Evolutionary conservation across 2,113 vertebrate species (phyloP).

Genomic region (Suncus etruscus): DNA sequence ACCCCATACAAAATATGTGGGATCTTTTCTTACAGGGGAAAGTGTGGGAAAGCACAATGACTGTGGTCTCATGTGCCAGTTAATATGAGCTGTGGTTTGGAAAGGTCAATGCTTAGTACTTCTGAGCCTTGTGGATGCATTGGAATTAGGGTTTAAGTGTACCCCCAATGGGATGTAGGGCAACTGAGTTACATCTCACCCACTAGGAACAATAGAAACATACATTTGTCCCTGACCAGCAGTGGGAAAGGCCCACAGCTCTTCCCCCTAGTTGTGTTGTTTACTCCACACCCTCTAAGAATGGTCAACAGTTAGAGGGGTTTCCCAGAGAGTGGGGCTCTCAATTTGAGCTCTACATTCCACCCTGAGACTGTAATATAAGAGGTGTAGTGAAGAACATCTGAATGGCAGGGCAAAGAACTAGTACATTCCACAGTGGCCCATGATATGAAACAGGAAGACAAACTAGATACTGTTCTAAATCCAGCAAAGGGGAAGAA

Average conservation of each 20-base stretch:
- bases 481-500: accelerated
- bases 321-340: background rate
- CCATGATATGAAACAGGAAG: background rate
- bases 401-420: background rate
- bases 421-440: accelerated
- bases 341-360: background rate
- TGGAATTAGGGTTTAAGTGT: slow-evolving; percentile 6
- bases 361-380: background rate
- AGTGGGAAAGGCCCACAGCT: background rate
- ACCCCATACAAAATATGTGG: too few species aligned
- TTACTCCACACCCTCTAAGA: accelerated
- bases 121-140: background rate
- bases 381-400: background rate
- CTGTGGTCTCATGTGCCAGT: background rate
- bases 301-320: too few species aligned
- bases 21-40: background rate
- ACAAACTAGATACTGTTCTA: accelerated
- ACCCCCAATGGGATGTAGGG: background rate
- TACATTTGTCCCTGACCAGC: too few species aligned
- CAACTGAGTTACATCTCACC: background rate
- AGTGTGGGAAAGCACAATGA: too few species aligned
- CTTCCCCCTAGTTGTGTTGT: background rate
- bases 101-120: background rate
- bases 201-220: too few species aligned
- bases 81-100: background rate